phyloP scores from a whole-genome alignment of 2,888 invertebrate genomes.

The Lochmaea capreae region DNA sequence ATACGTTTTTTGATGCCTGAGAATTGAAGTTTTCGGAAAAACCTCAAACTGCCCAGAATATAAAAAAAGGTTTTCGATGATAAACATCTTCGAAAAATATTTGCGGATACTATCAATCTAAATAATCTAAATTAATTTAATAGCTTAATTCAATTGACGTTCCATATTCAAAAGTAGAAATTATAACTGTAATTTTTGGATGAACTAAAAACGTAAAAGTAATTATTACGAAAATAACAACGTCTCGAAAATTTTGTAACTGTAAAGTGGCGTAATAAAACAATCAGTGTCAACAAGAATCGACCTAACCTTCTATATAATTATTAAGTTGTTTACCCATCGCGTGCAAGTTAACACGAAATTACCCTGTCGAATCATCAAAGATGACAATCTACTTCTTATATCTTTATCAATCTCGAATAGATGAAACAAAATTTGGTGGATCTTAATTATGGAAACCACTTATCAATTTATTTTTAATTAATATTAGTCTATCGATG shows the following conservation, averaged over 20 bases:
- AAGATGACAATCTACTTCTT: slow-evolving; percentile 2
- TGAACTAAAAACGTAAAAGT: not conserved
- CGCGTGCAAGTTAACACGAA: not conserved
- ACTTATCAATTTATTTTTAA: not conserved
- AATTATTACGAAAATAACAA: not conserved
- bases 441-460: not conserved
- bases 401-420: not conserved
- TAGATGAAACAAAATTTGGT: not conserved
- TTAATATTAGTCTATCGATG: not conserved
- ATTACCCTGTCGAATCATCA: not conserved
- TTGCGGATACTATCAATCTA: no score
- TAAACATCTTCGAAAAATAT: no score
- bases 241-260: not conserved
- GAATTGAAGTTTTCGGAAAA: no score
- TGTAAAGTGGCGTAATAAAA: not conserved
- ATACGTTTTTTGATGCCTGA: no score
- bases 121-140: no score
- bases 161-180: not conserved
- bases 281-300: not conserved
- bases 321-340: not conserved
- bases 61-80: no score
- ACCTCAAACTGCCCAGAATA: no score
- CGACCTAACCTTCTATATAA: not conserved
- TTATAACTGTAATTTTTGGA: not conserved
- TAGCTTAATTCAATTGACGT: no score